These are phyloP conservation scores for Atractosteus spatula DNA, from an alignment of 2,113 vertebrate species.

Conservation along the genomic window DNA sequence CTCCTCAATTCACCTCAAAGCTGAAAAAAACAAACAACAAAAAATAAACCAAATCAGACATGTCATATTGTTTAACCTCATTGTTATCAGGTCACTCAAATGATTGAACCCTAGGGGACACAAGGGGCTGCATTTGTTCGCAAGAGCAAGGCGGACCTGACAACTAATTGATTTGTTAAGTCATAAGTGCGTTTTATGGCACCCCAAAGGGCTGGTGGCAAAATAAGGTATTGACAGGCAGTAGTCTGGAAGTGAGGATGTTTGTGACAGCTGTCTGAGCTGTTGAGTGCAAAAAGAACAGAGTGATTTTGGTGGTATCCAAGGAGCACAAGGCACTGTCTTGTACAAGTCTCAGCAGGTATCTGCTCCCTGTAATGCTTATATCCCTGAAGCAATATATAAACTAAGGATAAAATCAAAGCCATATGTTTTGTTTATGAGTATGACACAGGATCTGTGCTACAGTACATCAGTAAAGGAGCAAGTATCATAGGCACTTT, in stretches of 20 bases:
- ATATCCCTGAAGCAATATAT: too few relatives aligned
- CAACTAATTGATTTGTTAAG: conserved; percentile 35
- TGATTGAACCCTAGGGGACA: conserved; percentile 6
- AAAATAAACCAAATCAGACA: too few relatives aligned
- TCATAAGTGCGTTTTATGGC: conserved; percentile 10
- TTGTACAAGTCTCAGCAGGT: neutral
- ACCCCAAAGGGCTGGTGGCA: neutral
- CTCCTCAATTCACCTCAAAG: too few relatives aligned
- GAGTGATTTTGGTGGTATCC: neutral
- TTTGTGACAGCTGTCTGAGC: neutral
- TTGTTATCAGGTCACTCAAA: neutral
- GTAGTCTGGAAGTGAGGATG: neutral
- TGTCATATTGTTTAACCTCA: neutral
- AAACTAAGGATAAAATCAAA: too few relatives aligned
- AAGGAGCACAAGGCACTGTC: neutral
- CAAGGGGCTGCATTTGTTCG: neutral
- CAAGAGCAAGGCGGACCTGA: conserved; percentile 40
- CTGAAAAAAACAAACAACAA: too few relatives aligned
- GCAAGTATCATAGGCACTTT: too few relatives aligned
- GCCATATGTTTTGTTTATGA: too few relatives aligned
- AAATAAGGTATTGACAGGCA: conserved; percentile 17
- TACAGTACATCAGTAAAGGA: neutral
- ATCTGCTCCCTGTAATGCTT: too few relatives aligned
- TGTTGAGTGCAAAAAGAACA: neutral
- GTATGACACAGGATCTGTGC: neutral